Evolutionary conservation across 1,140 invertebrate species (phyloP), one percentile per base, ranked within the genome.

Genomic region (Mamestra configurata): DNA sequence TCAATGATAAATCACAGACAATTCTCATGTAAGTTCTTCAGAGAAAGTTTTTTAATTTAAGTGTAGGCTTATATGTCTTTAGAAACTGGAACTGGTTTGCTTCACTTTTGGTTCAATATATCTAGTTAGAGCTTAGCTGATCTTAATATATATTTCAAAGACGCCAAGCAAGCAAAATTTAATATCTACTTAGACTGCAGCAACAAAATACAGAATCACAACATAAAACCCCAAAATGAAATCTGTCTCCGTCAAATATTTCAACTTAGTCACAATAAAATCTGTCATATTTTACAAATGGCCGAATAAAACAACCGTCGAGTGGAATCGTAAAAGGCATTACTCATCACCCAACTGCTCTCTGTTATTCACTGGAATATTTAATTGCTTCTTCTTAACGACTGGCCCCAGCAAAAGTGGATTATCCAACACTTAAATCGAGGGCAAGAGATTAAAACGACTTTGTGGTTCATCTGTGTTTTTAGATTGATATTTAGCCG

Each of bases 341-440:
- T 37, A 77, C 40, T 77, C 75, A 77, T 53, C 59, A 66, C 75
- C 59, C 59, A 66, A 68, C 75, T 51, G 61, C 61, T 77, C 76
- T 82, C 83, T 82, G 82, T 82, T 86, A 82, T 83, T 85, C 82
- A 57, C 80, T 73, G 35, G 79, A 83, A 87, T 83, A 57, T 87
- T 85, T 85, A 84, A 87, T 85, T 80, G 79, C 66, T 83, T 72
- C 71, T 27, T 79, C 84, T 80, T 85, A 83, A 84, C 79, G 83
- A 86, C 79, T 79, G 75, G 77, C 75, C 55, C 73, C 55, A 61
- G 79, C 82, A 78, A 83, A 85, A 75, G 15, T 76, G 51, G 79
- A 85, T 82, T 85, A 83, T 66, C 57, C 77, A n/a, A 76, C 79
- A 76, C 73, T 79, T 49, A 80, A 79, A 82, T 84, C 83, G 78